Base-by-base conservation (phyloP, 2,888 invertebrate genomes). In the Camponotus fellah region DNA sequence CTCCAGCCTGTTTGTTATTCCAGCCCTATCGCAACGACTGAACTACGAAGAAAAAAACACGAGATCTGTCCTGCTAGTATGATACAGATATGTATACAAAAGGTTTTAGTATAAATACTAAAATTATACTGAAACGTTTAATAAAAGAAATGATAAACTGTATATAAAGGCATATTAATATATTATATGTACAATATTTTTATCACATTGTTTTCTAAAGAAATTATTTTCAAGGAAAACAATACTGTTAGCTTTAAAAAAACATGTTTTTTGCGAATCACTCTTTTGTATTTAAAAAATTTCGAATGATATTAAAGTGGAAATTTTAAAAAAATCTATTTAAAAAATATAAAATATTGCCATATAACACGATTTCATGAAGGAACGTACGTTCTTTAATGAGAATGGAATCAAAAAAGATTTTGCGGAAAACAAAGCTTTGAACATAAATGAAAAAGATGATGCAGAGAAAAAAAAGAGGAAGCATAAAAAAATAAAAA, bases 1-100 rank as follows among this genome's bases (percentile, higher is more conserved):
- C 72, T 56, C 58, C 80, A 56, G 26, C 21, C 84, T 84, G 89
- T 86, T 90, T 91, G 82, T 91, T 91, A 91, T 91, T 90, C 85
- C 88, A 88, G 69, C 79, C 83, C 79, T 46, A 83, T 80, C 69
- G 34, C 74, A 34, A 79, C 40, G 84, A 89, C 87, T 84, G 85
- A 83, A 64, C 56, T 34, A 83, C 14, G 91, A 91, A 87, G 84
- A 87, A 89, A 85, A 77, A 82, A 82, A 49, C 32, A 43, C 71
- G 49, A 62, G 69, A 68, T 64, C 83, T 80, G 71, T 60, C 64
- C 49, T 68, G 75, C 65, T 37, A 64, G 82, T 71, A 82, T 75
- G 83, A 77, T 53, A n/a, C 2, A 5, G 8, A 53, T n/a, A n/a
- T 53, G 8, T 53, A 49, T 49, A 17, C 49, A 17, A 37, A 34